phyloP scores from a whole-genome alignment of 2,113 vertebrate species.

The Nothoprocta pentlandii region DNA sequence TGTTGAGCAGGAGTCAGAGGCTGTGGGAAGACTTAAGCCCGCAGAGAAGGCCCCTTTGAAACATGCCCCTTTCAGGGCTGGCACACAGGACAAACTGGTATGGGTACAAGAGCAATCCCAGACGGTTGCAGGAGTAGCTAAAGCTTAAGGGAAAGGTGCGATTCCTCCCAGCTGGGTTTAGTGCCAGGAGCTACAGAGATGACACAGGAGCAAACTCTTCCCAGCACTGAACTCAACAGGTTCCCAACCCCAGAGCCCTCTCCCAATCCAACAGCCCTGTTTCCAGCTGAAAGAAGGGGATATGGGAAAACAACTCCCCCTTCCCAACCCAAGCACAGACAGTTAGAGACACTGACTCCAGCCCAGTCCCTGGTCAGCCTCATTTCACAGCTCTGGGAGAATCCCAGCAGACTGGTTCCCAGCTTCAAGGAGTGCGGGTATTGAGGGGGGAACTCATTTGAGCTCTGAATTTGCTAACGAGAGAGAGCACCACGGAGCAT shows the following conservation, averaged over 20 bases:
- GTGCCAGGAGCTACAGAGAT: neutral
- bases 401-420: neutral
- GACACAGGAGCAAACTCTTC: neutral
- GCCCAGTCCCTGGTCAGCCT: neutral
- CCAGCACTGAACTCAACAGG: neutral
- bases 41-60: neutral
- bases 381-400: neutral
- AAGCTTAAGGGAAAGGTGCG: neutral
- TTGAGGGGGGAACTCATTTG: neutral
- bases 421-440: neutral
- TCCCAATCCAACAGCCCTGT: neutral
- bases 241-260: neutral
- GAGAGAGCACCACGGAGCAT: neutral
- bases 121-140: neutral
- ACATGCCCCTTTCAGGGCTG: neutral
- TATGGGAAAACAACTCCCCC: neutral
- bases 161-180: fast-evolving
- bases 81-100: fast-evolving
- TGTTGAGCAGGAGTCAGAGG: neutral
- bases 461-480: neutral
- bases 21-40: neutral
- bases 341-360: neutral
- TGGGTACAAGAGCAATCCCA: fast-evolving
- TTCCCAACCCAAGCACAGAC: neutral
- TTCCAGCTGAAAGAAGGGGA: neutral